Percentiles rank a stretch among this genome's conserved stretches.
Conservation (phyloP, 1,140 invertebrate species). For the Batillaria attramentaria region DNA sequence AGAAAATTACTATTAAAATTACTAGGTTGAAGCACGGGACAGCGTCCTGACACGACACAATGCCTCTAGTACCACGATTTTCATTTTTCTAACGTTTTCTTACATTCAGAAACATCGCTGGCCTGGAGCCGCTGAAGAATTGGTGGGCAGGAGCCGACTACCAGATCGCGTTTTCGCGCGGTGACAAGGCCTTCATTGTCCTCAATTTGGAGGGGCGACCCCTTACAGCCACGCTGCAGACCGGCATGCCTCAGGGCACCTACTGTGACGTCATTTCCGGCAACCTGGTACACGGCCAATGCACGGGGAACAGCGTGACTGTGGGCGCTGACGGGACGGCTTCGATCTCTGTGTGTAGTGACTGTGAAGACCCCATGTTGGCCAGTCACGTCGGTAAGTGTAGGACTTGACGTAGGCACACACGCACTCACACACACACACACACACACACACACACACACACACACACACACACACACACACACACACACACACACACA, state of each 20-base stretch:
- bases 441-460: constrained; percentile 17
- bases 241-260: constrained; percentile 84
- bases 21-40: too few species aligned
- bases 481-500: not conserved
- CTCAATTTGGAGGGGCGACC: too few species aligned
- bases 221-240: constrained; percentile 74
- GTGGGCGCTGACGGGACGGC: constrained; percentile 79
- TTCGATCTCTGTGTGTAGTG: constrained; percentile 76
- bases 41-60: too few species aligned
- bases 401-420: not conserved
- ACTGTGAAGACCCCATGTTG: constrained; percentile 81
- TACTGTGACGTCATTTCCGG: too few species aligned
- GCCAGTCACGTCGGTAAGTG: constrained; percentile 81
- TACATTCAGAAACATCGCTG: too few species aligned
- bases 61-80: too few species aligned
- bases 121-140: too few species aligned
- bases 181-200: too few species aligned
- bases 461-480: constrained; percentile 7
- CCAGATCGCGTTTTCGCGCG: too few species aligned
- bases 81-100: too few species aligned
- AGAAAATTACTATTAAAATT: too few species aligned
- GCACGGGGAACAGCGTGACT: constrained; percentile 81
- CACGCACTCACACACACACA: constrained; percentile 5
- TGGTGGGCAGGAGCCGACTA: too few species aligned
- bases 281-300: constrained; percentile 75